Evolutionary conservation across 2,113 vertebrate species (phyloP), one percentile per base, ranked within the genome.

Genomic region (Platichthys stellatus): DNA sequence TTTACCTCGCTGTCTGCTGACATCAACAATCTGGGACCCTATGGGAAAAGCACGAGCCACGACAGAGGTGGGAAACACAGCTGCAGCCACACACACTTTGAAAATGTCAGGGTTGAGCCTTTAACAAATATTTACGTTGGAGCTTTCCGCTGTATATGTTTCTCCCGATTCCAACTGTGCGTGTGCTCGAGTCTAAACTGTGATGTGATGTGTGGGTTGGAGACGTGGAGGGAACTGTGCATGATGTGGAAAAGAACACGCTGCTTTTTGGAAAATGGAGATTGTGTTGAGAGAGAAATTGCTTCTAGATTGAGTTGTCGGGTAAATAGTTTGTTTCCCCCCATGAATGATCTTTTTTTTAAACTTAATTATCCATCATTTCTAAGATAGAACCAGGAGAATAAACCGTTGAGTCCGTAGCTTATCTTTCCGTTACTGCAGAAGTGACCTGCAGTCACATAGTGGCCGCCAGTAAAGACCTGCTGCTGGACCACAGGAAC

Each of bases 81-180:
- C 23, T n/a, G 20, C 51, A 51, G 49, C 5, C 49, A n/a, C 3
- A 51, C 17, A 51, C 4, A 3, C 15, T 35, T 60, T 45, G 0
- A 40, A 18, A 15, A 67, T 11, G 6, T 45, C 40, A 43, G 6
- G 51, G n/a, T 0, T 51, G 13, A 54, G 17, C 9, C 23, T 49
- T 67, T 40, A n/a, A 53, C 20, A 47, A 81, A 49, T 20, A 56
- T 61, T 76, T 31, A 43, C 28, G 18, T 53, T 58, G 24, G 20
- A 43, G 49, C 45, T 15, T 23, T 24, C n/a, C n/a, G 2, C 31
- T 62, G 59, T 31, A 18, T 59, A 15, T 23, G 4, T 28, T 28
- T 47, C n/a, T 53, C 3, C 15, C n/a, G 9, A 15, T 26, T 53
- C 23, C 18, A 60, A 20, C 53, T 43, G 20, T 28, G 1, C 10